Base-by-base conservation (phyloP, 2,888 invertebrate genomes). In the Beris morrisii region DNA sequence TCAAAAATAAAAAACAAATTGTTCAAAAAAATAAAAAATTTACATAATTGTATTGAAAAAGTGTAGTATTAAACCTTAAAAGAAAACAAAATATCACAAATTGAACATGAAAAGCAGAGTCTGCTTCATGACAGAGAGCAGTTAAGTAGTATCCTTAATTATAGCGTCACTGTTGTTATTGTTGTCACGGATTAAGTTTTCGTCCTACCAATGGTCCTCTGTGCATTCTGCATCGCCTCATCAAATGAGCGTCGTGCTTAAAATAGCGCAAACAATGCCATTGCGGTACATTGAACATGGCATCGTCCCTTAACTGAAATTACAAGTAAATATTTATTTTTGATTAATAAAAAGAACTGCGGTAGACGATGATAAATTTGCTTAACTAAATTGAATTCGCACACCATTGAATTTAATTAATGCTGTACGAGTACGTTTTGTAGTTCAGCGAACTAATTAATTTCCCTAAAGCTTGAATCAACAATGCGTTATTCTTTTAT, bases 191-290 rank as follows among this genome's bases (percentile, higher is more conserved):
- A 46, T 65, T 65, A 45, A 65, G 13, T 11, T 32, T 46, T 55
- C 55, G 28, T 7, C 56, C 58, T 15, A 71, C 32, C 54, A 68
- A 58, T 46, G 69, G 69, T 30, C 71, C 65, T 38, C 90, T 86
- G 82, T 89, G 88, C 74, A 91, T 89, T 73, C 89, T 85, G 83
- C 92, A 92, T 73, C 89, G 87, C 58, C 90, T 86, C 73, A 91
- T 88, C 71, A 89, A 82, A 65, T 78, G 73, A 30, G 78, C 73
- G 73, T 91, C 91, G 75, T 90, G 89, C 74, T 90, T 90, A 69
- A 92, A 84, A 81, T 92, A 92, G 71, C 92, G 84, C 80, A 92
- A 84, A 78, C 92, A 92, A 77, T 92, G 92, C 90, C 90, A 92
- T 76, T 92, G 92, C 1, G 92, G 92, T 67, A 92, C 86, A 79